Evolutionary conservation across 92 coral and sea anemone species (phyloP).

Genomic region (Actinostola sp.): DNA sequence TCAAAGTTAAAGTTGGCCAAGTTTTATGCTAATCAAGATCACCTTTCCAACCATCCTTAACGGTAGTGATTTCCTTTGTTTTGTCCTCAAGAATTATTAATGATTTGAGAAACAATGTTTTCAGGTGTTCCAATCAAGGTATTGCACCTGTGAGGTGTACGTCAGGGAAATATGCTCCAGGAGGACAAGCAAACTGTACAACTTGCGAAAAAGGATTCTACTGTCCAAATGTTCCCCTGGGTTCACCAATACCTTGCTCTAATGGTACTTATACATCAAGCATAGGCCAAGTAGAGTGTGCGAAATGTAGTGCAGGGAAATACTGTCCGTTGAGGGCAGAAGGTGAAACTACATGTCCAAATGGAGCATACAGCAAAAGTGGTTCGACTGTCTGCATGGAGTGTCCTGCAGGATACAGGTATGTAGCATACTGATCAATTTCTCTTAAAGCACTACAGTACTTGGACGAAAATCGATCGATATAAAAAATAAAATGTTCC

Average conservation of each 20-base stretch:
- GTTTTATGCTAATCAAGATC: too few species aligned
- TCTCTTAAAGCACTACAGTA: too few species aligned
- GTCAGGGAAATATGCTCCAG: constrained; percentile 77
- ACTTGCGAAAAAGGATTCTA: constrained; percentile 71
- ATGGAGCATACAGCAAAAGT: constrained; percentile 87
- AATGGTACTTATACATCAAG: constrained; percentile 80
- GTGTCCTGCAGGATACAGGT: constrained; percentile 96
- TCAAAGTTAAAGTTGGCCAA: too few species aligned
- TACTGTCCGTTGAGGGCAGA: constrained; percentile 74
- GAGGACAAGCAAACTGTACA: constrained; percentile 67
- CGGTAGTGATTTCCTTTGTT: too few species aligned
- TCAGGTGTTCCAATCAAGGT: constrained; percentile 79
- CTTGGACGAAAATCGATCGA: too few species aligned
- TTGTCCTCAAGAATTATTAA: too few species aligned
- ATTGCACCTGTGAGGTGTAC: constrained; percentile 70
- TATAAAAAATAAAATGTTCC: too few species aligned
- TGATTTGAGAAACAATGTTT: too few species aligned
- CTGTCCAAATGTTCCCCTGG: constrained; percentile 72
- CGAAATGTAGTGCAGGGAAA: constrained; percentile 73
- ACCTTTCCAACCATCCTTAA: too few species aligned
- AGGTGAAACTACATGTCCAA: constrained; percentile 59
- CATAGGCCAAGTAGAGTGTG: constrained; percentile 67
- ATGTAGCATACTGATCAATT: too few species aligned
- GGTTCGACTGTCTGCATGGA: constrained; percentile 84
- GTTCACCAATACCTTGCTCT: constrained; percentile 65